These are phyloP conservation scores for Silurus glanis DNA, from an alignment of 2,113 vertebrate genomes.

Conservation along the genomic window DNA sequence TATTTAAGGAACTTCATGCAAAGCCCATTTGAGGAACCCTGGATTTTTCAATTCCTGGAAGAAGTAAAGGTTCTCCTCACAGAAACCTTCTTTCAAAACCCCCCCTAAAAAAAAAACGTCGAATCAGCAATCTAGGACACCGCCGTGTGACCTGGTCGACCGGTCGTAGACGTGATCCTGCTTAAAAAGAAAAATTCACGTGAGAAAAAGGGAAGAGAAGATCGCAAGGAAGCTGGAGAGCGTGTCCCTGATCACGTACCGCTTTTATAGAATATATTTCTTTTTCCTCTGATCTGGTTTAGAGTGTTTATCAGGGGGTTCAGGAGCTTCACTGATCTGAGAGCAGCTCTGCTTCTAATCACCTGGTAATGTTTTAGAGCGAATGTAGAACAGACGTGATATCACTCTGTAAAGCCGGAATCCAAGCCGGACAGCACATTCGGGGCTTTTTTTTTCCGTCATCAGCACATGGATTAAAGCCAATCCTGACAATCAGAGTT, in stretches of 20 bases:
- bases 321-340: background rate
- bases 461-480: background rate
- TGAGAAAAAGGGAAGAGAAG: background rate
- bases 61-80: too few relatives aligned
- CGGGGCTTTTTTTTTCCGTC: background rate
- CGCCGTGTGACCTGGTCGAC: background rate
- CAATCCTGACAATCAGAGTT: background rate
- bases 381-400: background rate
- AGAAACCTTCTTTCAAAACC: too few relatives aligned
- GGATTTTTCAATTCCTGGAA: too few relatives aligned
- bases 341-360: background rate
- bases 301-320: too few relatives aligned
- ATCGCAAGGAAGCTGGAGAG: background rate
- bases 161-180: background rate
- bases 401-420: background rate
- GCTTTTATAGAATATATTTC: background rate
- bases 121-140: background rate
- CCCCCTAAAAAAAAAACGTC: too few relatives aligned
- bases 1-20: too few relatives aligned
- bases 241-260: background rate
- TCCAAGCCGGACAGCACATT: background rate
- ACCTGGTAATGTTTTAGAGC: background rate
- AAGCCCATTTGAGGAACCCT: too few relatives aligned
- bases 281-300: background rate
- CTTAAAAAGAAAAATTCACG: background rate